These are phyloP conservation scores for Desoria tigrina DNA, from an alignment of 2,888 invertebrate species.

Conservation along the genomic window DNA sequence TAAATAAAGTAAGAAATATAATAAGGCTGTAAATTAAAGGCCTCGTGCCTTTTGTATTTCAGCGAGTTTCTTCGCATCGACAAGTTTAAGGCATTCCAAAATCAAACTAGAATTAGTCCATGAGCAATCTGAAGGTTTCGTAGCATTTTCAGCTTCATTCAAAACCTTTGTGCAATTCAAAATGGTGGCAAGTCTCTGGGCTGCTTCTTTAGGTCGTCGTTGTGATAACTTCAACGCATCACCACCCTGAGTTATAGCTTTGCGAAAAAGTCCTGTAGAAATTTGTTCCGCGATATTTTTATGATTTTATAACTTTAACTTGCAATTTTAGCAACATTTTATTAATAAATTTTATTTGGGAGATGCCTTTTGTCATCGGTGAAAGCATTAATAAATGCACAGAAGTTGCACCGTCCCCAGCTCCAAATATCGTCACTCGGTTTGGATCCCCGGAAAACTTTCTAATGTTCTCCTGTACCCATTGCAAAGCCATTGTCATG, in stretches of 20 bases:
- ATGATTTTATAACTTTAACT: neutral
- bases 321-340: neutral
- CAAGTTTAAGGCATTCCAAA: constrained; percentile 38
- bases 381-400: constrained; percentile 46
- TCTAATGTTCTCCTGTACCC: constrained; percentile 40
- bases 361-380: constrained; percentile 35
- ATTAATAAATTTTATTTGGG: neutral
- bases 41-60: constrained; percentile 44
- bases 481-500: constrained; percentile 36
- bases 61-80: constrained; percentile 45
- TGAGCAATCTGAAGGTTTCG: constrained; percentile 23
- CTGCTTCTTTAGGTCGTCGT: constrained; percentile 38
- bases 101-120: constrained; percentile 26
- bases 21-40: constrained; percentile 31
- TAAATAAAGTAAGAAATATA: constrained; percentile 1
- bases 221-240: constrained; percentile 35
- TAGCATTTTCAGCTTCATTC: constrained; percentile 29
- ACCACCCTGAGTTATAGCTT: constrained; percentile 42
- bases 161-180: constrained; percentile 38
- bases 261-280: constrained; percentile 38
- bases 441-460: constrained; percentile 40
- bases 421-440: constrained; percentile 33
- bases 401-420: constrained; percentile 33
- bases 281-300: neutral
- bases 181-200: constrained; percentile 37